Evolutionary conservation across 2,113 vertebrate genomes (phyloP).

Genomic region (Calidris pugnax): DNA sequence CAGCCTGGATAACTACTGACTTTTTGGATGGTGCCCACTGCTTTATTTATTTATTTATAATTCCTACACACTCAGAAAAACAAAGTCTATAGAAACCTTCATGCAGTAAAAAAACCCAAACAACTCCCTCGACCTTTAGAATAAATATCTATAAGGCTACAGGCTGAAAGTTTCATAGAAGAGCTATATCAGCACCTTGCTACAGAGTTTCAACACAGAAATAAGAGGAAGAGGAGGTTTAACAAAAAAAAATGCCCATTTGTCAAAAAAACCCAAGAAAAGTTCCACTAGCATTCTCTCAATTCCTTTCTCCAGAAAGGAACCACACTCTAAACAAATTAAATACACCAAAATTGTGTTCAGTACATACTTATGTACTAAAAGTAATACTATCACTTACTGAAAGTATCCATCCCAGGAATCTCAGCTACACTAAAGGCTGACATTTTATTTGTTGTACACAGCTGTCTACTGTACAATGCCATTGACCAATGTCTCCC

Average conservation of each 20-base stretch:
- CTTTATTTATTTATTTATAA: background rate
- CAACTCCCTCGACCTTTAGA: background rate
- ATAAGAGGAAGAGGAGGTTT: background rate
- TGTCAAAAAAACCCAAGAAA: background rate
- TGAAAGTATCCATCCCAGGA: background rate
- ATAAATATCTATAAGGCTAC: background rate
- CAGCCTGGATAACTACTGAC: background rate
- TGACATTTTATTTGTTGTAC: background rate
- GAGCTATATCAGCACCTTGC: background rate
- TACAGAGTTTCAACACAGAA: background rate
- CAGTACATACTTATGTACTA: background rate
- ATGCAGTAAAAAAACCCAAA: background rate
- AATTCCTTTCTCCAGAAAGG: background rate
- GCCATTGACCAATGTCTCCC: accelerated
- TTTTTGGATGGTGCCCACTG: background rate
- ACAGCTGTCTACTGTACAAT: background rate
- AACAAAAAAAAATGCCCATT: background rate
- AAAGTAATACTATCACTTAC: background rate
- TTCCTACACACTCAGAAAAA: background rate
- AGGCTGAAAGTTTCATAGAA: background rate
- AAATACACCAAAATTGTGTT: background rate
- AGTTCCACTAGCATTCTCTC: background rate
- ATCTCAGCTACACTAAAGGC: background rate
- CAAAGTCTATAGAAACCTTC: background rate
- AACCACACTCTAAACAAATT: background rate